Conservation (phyloP, 2,888 invertebrate species). For the Leptopilina syphax region DNA sequence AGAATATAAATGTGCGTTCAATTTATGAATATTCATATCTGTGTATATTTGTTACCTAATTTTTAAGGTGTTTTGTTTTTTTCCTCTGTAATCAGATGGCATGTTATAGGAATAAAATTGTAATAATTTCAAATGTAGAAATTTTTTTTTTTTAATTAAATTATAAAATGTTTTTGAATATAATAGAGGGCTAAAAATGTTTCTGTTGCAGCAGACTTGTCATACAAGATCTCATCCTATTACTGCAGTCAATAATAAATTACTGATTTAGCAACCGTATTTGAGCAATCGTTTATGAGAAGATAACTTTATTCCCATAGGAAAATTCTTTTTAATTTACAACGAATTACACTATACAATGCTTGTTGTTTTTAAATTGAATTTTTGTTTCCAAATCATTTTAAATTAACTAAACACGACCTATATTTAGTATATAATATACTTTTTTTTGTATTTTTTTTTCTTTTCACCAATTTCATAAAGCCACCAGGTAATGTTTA, state of each 20-base stretch:
- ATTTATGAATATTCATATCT: too few relatives aligned
- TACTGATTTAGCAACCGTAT: conserved; percentile 63
- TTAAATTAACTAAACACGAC: not conserved
- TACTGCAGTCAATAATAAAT: conserved; percentile 64
- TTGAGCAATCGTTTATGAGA: conserved; percentile 58
- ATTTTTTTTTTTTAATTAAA: not conserved
- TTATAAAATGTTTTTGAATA: conserved; percentile 48
- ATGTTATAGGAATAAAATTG: too few relatives aligned
- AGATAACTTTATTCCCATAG: not conserved
- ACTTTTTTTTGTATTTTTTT: not conserved
- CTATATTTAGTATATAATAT: not conserved
- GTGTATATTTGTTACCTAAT: too few relatives aligned
- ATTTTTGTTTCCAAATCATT: not conserved
- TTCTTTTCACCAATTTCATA: too few relatives aligned
- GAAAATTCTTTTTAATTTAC: conserved; percentile 13
- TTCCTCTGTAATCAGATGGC: too few relatives aligned
- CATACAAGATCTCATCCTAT: conserved; percentile 55
- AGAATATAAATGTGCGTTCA: too few relatives aligned
- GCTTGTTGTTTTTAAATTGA: conserved; percentile 8
- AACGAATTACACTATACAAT: not conserved
- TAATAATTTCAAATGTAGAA: not conserved
- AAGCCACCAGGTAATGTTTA: too few relatives aligned
- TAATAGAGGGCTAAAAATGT: conserved; percentile 58
- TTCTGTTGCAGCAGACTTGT: conserved; percentile 59
- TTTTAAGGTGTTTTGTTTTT: too few relatives aligned